Conservation (phyloP, 2,113 vertebrate genomes). For the Phaetusa simplex region DNA sequence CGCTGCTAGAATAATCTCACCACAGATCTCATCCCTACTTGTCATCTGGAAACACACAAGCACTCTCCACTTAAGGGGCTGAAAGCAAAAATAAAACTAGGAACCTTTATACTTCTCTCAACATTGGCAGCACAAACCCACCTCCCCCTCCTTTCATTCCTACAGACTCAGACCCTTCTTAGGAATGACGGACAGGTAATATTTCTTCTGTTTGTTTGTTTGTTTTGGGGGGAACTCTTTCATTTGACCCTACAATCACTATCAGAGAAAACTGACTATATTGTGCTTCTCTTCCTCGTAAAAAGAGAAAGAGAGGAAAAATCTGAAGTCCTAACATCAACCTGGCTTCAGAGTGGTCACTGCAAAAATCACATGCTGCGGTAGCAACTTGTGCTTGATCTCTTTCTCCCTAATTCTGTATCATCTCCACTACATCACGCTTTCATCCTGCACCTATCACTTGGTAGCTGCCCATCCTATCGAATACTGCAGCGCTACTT, state of each 20-base stretch:
- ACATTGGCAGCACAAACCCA: background rate
- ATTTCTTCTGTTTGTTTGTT: too few species aligned
- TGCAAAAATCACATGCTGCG: background rate
- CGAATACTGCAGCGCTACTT: background rate
- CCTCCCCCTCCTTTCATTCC: background rate
- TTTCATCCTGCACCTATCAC: background rate
- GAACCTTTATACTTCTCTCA: background rate
- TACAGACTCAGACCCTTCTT: background rate
- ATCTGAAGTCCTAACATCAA: background rate
- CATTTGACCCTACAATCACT: background rate
- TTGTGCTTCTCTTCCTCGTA: background rate
- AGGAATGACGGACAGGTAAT: background rate
- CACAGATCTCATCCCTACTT: background rate
- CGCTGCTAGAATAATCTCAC: background rate
- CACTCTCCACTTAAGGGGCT: background rate
- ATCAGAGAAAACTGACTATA: background rate
- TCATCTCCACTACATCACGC: background rate
- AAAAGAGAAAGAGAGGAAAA: background rate
- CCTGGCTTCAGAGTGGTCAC: background rate
- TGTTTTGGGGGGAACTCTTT: background rate
- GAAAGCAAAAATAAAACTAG: background rate
- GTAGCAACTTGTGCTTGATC: background rate
- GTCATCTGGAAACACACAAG: background rate
- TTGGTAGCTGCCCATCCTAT: background rate
- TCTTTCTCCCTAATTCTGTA: background rate